phyloP scores from a whole-genome alignment of 2,113 vertebrate species.

The Paraplagusia blochii region DNA sequence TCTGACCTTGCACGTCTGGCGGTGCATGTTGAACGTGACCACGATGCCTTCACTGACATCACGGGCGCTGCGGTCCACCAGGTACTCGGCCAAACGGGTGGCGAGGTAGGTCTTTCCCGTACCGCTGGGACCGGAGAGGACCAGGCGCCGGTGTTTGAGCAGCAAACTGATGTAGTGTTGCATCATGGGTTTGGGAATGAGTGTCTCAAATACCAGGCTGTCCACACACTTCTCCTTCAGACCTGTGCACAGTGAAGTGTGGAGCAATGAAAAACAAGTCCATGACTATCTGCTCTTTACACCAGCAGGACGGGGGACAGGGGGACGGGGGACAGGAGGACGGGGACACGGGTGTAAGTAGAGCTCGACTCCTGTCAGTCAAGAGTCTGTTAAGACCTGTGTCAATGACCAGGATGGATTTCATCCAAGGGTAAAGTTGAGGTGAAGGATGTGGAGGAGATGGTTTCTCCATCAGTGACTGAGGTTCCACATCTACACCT shows the following conservation, averaged over 20 bases:
- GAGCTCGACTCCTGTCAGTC: constrained; percentile 8
- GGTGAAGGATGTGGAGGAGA: constrained; percentile 18
- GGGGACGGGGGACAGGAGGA: no score
- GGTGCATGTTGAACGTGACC: constrained; percentile 97
- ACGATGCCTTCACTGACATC: constrained; percentile 86
- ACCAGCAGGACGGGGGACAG: no score
- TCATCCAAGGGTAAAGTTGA: background rate
- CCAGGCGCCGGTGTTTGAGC: constrained; percentile 91
- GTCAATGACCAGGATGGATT: constrained; percentile 6
- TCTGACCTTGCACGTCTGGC: constrained; percentile 98
- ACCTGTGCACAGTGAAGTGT: constrained; percentile 71
- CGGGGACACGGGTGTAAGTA: constrained; percentile 6
- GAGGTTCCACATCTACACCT: constrained; percentile 36
- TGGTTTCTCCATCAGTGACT: no score
- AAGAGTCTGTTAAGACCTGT: background rate
- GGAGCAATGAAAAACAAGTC: constrained; percentile 14
- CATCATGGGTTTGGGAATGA: constrained; percentile 98
- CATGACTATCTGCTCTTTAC: constrained; percentile 7
- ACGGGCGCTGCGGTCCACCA: constrained; percentile 92
- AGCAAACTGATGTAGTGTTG: constrained; percentile 97
- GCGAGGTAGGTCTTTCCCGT: constrained; percentile 94
- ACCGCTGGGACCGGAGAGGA: constrained; percentile 92
- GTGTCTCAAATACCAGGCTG: constrained; percentile 93
- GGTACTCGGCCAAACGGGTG: constrained; percentile 90
- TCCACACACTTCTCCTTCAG: constrained; percentile 97